Evolutionary conservation across 2,888 invertebrate genomes (phyloP).

Genomic region (Nemotelus pantherinus): DNA sequence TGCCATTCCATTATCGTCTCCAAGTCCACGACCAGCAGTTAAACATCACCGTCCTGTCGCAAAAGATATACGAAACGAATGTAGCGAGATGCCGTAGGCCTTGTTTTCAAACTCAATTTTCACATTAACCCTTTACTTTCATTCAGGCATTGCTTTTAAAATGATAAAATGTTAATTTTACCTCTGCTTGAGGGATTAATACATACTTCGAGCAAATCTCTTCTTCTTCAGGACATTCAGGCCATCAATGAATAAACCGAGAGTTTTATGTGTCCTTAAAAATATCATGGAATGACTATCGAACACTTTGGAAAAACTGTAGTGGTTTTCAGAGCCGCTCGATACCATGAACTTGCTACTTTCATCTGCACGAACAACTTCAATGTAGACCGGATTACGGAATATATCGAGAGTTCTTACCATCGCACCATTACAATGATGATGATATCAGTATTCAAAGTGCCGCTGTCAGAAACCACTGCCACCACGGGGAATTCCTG

Average conservation of each 20-base stretch:
- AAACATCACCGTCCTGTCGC: background rate
- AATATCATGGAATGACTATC: background rate
- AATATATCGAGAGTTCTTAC: slow-evolving; percentile 48
- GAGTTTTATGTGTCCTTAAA: slow-evolving; percentile 30
- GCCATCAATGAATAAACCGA: slow-evolving; percentile 9
- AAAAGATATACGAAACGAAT: background rate
- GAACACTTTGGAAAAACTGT: background rate
- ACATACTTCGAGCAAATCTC: slow-evolving; percentile 43
- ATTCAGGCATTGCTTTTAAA: slow-evolving; percentile 51
- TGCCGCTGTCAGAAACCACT: slow-evolving; percentile 11
- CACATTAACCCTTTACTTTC: slow-evolving; percentile 48
- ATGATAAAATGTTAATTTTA: slow-evolving; percentile 54
- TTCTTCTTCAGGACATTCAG: background rate
- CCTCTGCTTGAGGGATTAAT: slow-evolving; percentile 47
- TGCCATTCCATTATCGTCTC: slow-evolving; percentile 5
- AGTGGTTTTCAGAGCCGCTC: slow-evolving; percentile 1
- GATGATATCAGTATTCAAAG: slow-evolving; percentile 39
- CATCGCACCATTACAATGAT: slow-evolving; percentile 47
- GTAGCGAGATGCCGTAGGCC: slow-evolving; percentile 46
- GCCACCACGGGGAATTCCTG: slow-evolving; percentile 7
- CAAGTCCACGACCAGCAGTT: slow-evolving; percentile 1
- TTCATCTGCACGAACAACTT: slow-evolving; percentile 47
- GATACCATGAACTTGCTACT: slow-evolving; percentile 15
- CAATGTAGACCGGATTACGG: slow-evolving; percentile 19
- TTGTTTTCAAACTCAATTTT: slow-evolving; percentile 48